phyloP scores from a whole-genome alignment of 92 coral and sea anemone species.

The Phenganax subtilis region DNA sequence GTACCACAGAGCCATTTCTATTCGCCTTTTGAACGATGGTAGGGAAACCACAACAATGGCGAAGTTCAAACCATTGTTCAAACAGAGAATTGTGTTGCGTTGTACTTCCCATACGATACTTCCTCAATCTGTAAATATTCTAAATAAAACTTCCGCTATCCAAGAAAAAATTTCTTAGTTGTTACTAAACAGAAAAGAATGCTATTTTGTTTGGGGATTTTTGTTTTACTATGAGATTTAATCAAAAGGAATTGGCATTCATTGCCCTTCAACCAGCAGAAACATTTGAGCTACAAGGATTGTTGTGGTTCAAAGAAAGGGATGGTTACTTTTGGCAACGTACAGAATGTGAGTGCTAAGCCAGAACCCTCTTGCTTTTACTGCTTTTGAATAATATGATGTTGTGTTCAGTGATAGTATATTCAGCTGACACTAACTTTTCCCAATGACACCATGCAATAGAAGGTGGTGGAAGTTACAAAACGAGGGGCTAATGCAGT shows the following conservation, averaged over 20 bases:
- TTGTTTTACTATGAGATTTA: constrained; percentile 71
- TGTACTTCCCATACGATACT: neutral
- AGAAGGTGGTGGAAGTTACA: no score
- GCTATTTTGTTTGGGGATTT: neutral
- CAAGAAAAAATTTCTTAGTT: neutral
- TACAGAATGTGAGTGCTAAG: constrained; percentile 67
- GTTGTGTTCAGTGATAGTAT: neutral
- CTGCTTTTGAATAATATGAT: neutral
- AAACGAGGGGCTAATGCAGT: no score
- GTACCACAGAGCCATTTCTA: no score
- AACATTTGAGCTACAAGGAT: constrained; percentile 89
- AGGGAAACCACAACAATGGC: neutral
- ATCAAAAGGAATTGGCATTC: constrained; percentile 90
- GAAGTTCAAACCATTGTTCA: neutral
- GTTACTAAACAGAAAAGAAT: neutral
- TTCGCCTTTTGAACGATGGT: constrained; percentile 14
- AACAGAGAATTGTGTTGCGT: neutral
- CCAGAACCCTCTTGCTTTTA: neutral
- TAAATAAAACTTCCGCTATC: neutral
- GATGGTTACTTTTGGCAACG: constrained; percentile 93
- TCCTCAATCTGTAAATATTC: neutral
- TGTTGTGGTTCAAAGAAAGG: constrained; percentile 79
- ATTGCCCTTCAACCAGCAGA: constrained; percentile 75
- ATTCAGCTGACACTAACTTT: neutral
- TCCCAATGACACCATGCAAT: no score